Evolutionary conservation across 2,888 invertebrate species (phyloP), one percentile per base, ranked within the genome.

Genomic region (Brachyptera putata): DNA sequence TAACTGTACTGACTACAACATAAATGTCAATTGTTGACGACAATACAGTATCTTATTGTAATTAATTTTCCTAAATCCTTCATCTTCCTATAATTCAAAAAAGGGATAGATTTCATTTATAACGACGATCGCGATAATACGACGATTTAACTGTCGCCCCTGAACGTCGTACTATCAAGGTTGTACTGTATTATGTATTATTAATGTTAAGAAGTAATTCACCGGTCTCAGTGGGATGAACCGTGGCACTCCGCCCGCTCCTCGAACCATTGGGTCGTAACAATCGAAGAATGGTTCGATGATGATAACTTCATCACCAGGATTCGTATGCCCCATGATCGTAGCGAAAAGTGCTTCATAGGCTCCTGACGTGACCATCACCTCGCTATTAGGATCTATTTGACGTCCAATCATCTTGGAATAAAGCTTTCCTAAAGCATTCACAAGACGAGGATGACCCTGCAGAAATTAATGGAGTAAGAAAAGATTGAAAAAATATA

Each of bases 271-370:
- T 1, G 95, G 95, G 67, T 90, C 92, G 71, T 99, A 99, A 72
- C 97, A 98, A 75, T 99, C 99, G 72, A 95, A 99, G 76, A 88
- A 98, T 0, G 99, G 99, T 73, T 99, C 99, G 65, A 99, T 95
- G 22, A 99, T 91, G 62, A 98, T 95, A 60, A 94, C 95, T 78
- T 96, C 91, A 72, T 91, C 91, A 0, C 88, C 95, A 1, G 82
- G 81, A 68, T 91, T 89, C 7, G 97, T 85, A 70, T 95, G 90
- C 4, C 95, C 91, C 73, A 90, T 81, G 63, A 97, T 87, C 9
- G 91, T 77, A 50, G 87, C 86, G 76, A 88, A 98, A 0, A 99
- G 77, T 1, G 96, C 91, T 73, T 96, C 95, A 72, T 98, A 99
- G 1, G 98, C 99, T 4, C 99, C 99, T 37, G 83, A 80, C 0